phyloP scores from a whole-genome alignment of 2,888 invertebrate genomes.

The Rhagonycha lutea region DNA sequence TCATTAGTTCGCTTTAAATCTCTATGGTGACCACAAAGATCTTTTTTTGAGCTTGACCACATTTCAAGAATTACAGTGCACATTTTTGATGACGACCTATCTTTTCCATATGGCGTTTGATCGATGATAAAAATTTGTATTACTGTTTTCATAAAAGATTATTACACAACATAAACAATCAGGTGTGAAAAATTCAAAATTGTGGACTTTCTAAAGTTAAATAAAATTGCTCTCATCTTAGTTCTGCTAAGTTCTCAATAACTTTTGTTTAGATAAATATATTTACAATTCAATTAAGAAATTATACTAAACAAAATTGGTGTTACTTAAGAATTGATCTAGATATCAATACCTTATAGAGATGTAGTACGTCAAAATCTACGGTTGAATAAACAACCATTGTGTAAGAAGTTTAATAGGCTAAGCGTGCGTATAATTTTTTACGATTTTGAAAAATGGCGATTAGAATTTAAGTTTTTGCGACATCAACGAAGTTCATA shows the following conservation, averaged over 20 bases:
- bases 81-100: neutral
- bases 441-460: neutral
- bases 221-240: neutral
- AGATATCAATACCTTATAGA: neutral
- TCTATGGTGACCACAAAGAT: too few species aligned
- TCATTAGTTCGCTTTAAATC: too few species aligned
- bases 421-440: constrained; percentile 10
- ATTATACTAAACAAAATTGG: neutral
- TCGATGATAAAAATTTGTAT: neutral
- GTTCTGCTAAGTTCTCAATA: neutral
- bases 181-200: neutral
- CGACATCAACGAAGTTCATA: neutral
- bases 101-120: neutral
- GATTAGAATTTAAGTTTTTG: neutral
- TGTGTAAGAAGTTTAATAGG: constrained; percentile 8
- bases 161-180: neutral
- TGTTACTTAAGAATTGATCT: neutral
- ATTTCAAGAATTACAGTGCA: neutral
- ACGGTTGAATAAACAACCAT: neutral
- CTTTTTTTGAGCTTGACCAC: too few species aligned
- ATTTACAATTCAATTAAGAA: neutral
- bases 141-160: neutral
- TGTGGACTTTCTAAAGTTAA: neutral
- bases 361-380: neutral
- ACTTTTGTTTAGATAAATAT: neutral